Evolutionary conservation across 2,888 invertebrate genomes (phyloP).

Genomic region (Ophion obscuratus): DNA sequence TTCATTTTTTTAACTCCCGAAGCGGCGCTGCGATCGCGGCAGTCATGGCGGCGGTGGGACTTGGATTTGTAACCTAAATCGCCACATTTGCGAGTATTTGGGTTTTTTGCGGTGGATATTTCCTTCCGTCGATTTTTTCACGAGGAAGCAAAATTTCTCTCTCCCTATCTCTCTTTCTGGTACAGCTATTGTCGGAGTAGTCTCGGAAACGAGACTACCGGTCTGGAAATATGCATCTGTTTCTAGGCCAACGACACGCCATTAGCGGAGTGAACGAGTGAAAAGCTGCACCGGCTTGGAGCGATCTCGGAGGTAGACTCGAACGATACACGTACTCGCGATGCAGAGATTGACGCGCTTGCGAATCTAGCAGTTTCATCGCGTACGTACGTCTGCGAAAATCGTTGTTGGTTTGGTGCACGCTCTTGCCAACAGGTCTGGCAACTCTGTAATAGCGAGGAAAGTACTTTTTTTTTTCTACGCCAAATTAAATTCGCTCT

Average conservation of each 20-base stretch:
- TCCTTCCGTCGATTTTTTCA: background rate
- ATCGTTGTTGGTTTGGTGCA: too few species aligned
- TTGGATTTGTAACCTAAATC: too few species aligned
- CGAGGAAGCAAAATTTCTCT: slow-evolving; percentile 4
- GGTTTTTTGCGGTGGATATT: background rate
- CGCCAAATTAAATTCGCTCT: too few species aligned
- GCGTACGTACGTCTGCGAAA: too few species aligned
- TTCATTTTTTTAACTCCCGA: too few species aligned
- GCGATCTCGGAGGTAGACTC: slow-evolving; percentile 7
- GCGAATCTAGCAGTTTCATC: too few species aligned
- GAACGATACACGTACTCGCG: slow-evolving; percentile 21
- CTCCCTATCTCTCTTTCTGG: background rate
- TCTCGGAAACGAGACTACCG: slow-evolving; percentile 64
- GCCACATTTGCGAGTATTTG: too few species aligned
- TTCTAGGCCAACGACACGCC: slow-evolving; percentile 64
- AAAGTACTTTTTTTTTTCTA: background rate
- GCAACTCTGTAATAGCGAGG: too few species aligned
- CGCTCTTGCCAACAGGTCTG: too few species aligned
- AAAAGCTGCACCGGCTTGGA: slow-evolving; percentile 25
- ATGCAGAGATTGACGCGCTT: background rate
- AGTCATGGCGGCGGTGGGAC: too few species aligned
- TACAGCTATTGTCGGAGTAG: slow-evolving; percentile 42
- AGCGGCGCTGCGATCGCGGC: too few species aligned
- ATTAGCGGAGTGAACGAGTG: slow-evolving; percentile 49
- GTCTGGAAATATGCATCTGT: slow-evolving; percentile 65